A percentile compares a stretch with the other conserved stretches of the same genome.
phyloP scores from a whole-genome alignment of 2,113 vertebrate species.

The Poeciliopsis occidentalis region DNA sequence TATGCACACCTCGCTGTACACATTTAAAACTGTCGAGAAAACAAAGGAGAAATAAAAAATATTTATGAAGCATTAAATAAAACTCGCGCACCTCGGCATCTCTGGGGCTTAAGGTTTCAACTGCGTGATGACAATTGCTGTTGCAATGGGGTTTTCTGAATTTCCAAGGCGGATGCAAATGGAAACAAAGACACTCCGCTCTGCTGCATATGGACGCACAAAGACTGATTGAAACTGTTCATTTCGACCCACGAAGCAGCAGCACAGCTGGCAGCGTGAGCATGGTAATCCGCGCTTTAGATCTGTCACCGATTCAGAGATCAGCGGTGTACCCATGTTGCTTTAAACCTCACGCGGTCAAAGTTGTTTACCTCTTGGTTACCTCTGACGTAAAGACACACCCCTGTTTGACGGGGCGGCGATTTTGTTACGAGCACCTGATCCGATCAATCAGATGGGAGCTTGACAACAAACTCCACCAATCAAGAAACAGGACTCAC shows the following conservation, averaged over 20 bases:
- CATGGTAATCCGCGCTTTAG: constrained; percentile 19
- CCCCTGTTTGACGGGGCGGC: constrained; percentile 76
- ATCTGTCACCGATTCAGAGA: constrained; percentile 28
- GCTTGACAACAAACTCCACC: constrained; percentile 38
- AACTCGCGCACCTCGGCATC: neutral
- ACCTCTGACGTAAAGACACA: constrained; percentile 86
- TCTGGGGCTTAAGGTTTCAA: neutral
- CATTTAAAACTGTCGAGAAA: constrained; percentile 49
- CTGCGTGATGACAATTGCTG: constrained; percentile 1
- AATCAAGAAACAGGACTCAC: constrained; percentile 52
- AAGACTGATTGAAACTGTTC: neutral
- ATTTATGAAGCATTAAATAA: neutral
- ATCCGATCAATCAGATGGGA: constrained; percentile 44
- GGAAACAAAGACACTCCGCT: constrained; percentile 50
- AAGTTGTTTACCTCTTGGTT: constrained; percentile 85
- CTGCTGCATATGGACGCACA: neutral
- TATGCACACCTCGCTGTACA: constrained; percentile 64
- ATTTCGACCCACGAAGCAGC: neutral
- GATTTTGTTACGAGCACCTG: constrained; percentile 50
- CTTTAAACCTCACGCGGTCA: constrained; percentile 83
- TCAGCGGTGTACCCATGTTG: constrained; percentile 56
- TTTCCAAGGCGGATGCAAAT: neutral
- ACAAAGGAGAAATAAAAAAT: no score
- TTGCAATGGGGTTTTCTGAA: neutral
- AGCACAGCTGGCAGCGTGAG: neutral